Percentiles rank a stretch among this genome's conserved stretches.
These are phyloP conservation scores for Pomacea maculata DNA, from an alignment of 1,140 invertebrate species.

Conservation along the genomic window DNA sequence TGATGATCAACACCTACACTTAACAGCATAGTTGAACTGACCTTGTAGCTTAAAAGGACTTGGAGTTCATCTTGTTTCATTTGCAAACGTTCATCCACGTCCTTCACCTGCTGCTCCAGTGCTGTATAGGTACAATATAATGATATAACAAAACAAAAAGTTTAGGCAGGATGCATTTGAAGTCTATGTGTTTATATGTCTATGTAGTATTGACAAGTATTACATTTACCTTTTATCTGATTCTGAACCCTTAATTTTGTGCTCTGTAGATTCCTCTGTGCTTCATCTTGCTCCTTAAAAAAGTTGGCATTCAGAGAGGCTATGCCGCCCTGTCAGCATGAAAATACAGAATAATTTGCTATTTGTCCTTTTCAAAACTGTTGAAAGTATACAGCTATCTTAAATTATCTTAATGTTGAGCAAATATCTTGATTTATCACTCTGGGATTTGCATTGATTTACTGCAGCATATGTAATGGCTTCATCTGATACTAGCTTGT, in stretches of 20 bases:
- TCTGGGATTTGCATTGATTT: too few relatives aligned
- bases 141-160: not conserved
- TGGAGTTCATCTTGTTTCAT: slow-evolving; percentile 53
- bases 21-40: slow-evolving; percentile 14
- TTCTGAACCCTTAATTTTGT: slow-evolving; percentile 37
- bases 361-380: too few relatives aligned
- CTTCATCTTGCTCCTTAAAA: slow-evolving; percentile 45
- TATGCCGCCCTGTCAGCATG: slow-evolving; percentile 48
- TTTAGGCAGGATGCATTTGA: not conserved
- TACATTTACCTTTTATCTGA: slow-evolving; percentile 41
- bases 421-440: too few relatives aligned
- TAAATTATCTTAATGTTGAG: too few relatives aligned
- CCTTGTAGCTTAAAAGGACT: slow-evolving; percentile 57
- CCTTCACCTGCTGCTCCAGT: slow-evolving; percentile 44
- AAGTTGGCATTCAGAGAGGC: slow-evolving; percentile 53
- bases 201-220: not conserved
- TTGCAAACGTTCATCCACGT: slow-evolving; percentile 45
- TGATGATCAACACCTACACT: too few relatives aligned
- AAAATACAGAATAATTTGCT: too few relatives aligned
- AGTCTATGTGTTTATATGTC: not conserved
- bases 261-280: slow-evolving; percentile 36
- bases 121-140: slow-evolving; percentile 29
- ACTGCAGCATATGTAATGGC: too few relatives aligned
- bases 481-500: not conserved
- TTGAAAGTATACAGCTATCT: too few relatives aligned